Evolutionary conservation across 2,797 vertebrate genomes (phyloP).

Genomic region (Sternotherus odoratus): DNA sequence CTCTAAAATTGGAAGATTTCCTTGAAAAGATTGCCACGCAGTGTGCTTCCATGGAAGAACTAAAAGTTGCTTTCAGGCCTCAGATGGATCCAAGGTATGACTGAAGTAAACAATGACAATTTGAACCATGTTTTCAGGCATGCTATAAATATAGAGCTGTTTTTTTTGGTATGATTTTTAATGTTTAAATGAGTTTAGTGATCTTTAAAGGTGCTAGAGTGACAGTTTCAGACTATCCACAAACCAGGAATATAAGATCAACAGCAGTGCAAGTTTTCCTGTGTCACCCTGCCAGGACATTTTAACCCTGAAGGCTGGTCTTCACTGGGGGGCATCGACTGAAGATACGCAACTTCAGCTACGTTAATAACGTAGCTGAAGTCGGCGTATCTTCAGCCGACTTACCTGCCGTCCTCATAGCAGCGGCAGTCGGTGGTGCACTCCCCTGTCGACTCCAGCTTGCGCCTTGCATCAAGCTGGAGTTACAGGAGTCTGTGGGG

Average conservation of each 20-base stretch:
- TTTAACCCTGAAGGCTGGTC: not conserved
- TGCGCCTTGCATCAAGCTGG: too few species aligned
- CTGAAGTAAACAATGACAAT: not conserved
- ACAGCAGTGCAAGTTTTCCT: not conserved
- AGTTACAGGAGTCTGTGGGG: too few species aligned
- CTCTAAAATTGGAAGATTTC: constrained; percentile 77
- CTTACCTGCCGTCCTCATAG: too few species aligned
- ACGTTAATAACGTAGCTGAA: too few species aligned
- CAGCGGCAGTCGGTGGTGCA: too few species aligned
- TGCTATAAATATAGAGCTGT: not conserved
- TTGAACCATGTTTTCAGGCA: not conserved
- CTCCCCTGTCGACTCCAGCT: too few species aligned
- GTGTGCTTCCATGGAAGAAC: constrained; percentile 92
- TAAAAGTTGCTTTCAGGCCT: constrained; percentile 89
- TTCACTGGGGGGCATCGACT: too few species aligned
- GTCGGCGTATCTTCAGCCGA: too few species aligned
- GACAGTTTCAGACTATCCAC: not conserved
- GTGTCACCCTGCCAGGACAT: not conserved
- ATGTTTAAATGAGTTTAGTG: not conserved
- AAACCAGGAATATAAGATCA: not conserved
- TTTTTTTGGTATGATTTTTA: not conserved
- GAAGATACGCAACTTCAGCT: too few species aligned
- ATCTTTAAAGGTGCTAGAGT: not conserved
- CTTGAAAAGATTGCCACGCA: constrained; percentile 82
- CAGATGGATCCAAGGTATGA: constrained; percentile 94